These are phyloP conservation scores for Salvelinus alpinus DNA, from an alignment of 2,113 vertebrate genomes.

Conservation along the genomic window DNA sequence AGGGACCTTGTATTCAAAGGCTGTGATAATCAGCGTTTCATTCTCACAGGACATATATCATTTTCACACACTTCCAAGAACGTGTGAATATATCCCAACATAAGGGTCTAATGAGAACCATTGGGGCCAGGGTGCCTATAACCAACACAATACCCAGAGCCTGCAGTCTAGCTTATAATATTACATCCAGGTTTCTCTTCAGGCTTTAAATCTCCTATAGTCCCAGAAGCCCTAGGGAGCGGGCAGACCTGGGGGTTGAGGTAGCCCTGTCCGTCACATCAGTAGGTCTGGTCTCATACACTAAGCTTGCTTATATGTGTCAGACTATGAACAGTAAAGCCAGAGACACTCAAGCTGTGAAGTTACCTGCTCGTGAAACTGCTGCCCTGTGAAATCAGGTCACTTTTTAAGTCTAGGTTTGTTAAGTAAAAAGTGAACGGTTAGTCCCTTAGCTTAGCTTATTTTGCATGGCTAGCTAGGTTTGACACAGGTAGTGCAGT, in stretches of 20 bases:
- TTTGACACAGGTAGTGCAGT: neutral
- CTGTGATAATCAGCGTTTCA: slow-evolving; percentile 14
- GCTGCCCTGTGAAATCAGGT: neutral
- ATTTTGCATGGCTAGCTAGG: neutral
- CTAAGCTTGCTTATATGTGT: neutral
- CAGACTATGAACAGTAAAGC: neutral
- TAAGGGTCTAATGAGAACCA: slow-evolving; percentile 47
- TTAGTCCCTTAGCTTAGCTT: neutral
- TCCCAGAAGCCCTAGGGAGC: neutral
- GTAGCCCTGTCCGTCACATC: neutral
- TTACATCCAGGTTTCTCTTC: slow-evolving; percentile 14
- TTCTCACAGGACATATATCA: slow-evolving; percentile 19
- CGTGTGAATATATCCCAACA: neutral
- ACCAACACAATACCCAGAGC: slow-evolving; percentile 30
- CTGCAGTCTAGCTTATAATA: slow-evolving; percentile 17
- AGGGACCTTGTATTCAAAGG: slow-evolving; percentile 13
- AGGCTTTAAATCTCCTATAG: neutral
- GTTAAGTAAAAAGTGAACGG: neutral
- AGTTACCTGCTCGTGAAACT: too few species aligned
- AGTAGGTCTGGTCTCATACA: neutral
- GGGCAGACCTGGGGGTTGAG: neutral
- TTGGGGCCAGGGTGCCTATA: slow-evolving; percentile 23
- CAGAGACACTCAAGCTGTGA: too few species aligned
- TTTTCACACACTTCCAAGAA: neutral
- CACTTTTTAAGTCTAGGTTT: neutral